Base-by-base conservation (phyloP, 2,888 invertebrate genomes). In the Scaptodrosophila latifasciaeformis region DNA sequence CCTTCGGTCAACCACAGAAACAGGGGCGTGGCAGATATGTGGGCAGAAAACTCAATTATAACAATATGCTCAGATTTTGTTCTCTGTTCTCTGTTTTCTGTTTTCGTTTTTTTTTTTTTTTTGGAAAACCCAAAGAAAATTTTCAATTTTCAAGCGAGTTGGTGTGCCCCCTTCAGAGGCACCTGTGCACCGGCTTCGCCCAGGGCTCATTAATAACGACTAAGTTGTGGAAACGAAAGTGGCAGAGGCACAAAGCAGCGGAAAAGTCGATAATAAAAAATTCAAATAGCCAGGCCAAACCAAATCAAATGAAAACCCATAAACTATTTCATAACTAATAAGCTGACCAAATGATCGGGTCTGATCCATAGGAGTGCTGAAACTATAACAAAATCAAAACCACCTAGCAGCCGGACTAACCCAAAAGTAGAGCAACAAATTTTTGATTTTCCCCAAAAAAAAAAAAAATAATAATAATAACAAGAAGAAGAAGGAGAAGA, bases 11-110 rank as follows among this genome's bases (percentile, higher is more conserved):
- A 49, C 59, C 59, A 59, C 62, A 40, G 18, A 15, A 56, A 37
- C 35, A 24, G 27, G 51, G 74, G 70, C 70, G 70, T 74, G 72
- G 66, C 70, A 55, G 57, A 27, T 24, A 37, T 66, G 68, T 64
- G 61, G 61, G 65, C 63, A 55, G 50, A 71, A 85, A 86, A 85
- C 85, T 85, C 86, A 86, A 86, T 86, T 86, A 86, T 84, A 84
- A 82, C 86, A 86, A 86, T 86, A 85, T 86, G 86, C 85, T 85
- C 82, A 70, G 77, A 86, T 86, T 86, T 85, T n/a, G n/a, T n/a
- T n/a, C n/a, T n/a, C n/a, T n/a, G n/a, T n/a, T n/a, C n/a, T n/a
- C n/a, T n/a, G n/a, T n/a, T n/a, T n/a, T n/a, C n/a, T n/a, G n/a
- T n/a, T n/a, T n/a, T n/a, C n/a, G n/a, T n/a, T n/a, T 80, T 55